Base-by-base conservation (phyloP, 2,888 invertebrate species). In the Parthenolecanium corni region DNA sequence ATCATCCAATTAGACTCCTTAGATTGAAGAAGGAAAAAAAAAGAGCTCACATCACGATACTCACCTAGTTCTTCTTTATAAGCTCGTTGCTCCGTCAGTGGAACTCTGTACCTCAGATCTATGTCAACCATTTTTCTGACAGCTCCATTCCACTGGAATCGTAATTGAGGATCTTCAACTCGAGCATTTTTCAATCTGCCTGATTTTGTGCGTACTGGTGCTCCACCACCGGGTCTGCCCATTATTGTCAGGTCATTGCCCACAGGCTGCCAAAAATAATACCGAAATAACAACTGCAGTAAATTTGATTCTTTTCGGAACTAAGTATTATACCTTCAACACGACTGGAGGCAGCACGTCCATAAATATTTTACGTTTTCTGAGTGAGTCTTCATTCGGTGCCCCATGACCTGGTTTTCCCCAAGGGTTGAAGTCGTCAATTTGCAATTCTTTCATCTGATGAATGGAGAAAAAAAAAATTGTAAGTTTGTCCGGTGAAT, bases 351-450 rank as follows among this genome's bases (percentile, higher is more conserved):
- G 36, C 51, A 65, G 25, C 49, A 65, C 44, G 11, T 66, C 66
- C 42, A 58, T 24, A 31, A 66, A 66, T 46, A 66, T 65, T 64
- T 65, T 66, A 12, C 66, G 62, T 61, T 66, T 82, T 20, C 86
- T 80, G 36, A 82, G 73, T 64, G 82, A 80, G 20, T 73, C 75
- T 12, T 77, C 69, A 70, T 83, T 84, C 51, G 85, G 85, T 20
- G 86, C 86, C 24, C 86, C 86, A 52, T 84, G 83, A 2, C 86
- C 86, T 11, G 83, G 84, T 64, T 81, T 79, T 3, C 86, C 86
- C 85, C 86, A 89, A 6, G 89, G 88, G 74, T 84, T 84, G 72
- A 85, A 86, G 67, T 80, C 80, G 65, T 82, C 78, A 74, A 85
- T 63, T 31, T 63, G 63, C 53, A 63, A 63, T 18, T 63, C 63